Percentiles rank a stretch among this genome's conserved stretches.
Conservation (phyloP, 2,797 vertebrate species). For the Emydoidea blandingii region DNA sequence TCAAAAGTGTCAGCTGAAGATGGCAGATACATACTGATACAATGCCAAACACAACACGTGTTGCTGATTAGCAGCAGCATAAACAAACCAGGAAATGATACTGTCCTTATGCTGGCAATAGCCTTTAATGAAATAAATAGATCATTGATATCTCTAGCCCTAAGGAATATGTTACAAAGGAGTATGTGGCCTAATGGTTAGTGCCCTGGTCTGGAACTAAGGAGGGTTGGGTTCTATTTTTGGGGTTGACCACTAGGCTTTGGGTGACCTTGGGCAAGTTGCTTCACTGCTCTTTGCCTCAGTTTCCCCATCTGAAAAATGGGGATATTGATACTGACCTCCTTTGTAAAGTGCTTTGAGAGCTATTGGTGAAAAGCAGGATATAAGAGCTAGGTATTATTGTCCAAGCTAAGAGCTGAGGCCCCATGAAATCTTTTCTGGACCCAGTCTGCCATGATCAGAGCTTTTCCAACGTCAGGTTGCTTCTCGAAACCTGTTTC, state of each 20-base stretch:
- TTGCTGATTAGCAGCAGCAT: slow-evolving; percentile 42
- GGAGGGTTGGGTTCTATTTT: neutral
- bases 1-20: neutral
- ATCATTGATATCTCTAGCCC: neutral
- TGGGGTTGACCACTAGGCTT: neutral
- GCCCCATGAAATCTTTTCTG: neutral
- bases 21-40: neutral
- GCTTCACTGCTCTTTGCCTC: neutral
- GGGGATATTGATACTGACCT: neutral
- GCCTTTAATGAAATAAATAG: slow-evolving; percentile 54
- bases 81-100: slow-evolving; percentile 3
- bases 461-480: neutral
- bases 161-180: neutral
- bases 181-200: neutral
- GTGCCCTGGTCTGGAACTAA: neutral
- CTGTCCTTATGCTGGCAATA: neutral
- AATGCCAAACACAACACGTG: slow-evolving; percentile 7
- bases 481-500: neutral
- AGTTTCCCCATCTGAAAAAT: neutral
- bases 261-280: neutral
- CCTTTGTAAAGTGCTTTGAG: neutral
- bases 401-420: neutral
- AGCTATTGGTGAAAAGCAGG: neutral
- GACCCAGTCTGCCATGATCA: neutral
- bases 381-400: neutral